Evolutionary conservation across 2,797 vertebrate species (phyloP).

Genomic region (Rhynchonycteris naso): DNA sequence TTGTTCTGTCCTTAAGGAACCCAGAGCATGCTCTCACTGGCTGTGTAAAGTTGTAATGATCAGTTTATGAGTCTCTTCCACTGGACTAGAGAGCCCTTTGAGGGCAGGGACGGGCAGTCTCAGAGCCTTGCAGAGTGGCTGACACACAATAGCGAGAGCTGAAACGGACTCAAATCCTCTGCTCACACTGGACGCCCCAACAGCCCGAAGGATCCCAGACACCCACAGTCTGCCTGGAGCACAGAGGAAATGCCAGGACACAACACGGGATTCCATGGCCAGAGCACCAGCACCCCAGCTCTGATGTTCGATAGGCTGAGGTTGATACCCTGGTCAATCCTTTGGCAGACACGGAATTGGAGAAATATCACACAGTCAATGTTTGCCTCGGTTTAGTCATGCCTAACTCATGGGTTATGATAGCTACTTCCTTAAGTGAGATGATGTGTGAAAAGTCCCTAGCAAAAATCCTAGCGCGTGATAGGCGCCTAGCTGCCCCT

Average conservation of each 20-base stretch:
- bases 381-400: not conserved
- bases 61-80: not conserved
- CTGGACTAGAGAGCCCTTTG: not conserved
- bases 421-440: not conserved
- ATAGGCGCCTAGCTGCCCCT: not conserved
- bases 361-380: not conserved
- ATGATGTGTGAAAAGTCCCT: not conserved
- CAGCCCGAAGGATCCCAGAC: not conserved
- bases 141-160: not conserved
- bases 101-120: not conserved
- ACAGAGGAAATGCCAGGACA: not conserved
- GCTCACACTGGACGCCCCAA: not conserved
- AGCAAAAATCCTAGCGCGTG: not conserved
- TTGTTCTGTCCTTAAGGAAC: not conserved
- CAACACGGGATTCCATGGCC: not conserved
- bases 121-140: not conserved
- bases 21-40: not conserved
- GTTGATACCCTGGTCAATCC: not conserved
- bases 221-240: not conserved
- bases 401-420: not conserved
- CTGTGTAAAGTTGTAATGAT: not conserved
- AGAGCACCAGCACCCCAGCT: not conserved
- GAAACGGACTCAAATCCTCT: not conserved
- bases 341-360: not conserved
- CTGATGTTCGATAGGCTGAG: not conserved